Conservation (phyloP, 2,888 invertebrate genomes). For the Gibbula magus region DNA sequence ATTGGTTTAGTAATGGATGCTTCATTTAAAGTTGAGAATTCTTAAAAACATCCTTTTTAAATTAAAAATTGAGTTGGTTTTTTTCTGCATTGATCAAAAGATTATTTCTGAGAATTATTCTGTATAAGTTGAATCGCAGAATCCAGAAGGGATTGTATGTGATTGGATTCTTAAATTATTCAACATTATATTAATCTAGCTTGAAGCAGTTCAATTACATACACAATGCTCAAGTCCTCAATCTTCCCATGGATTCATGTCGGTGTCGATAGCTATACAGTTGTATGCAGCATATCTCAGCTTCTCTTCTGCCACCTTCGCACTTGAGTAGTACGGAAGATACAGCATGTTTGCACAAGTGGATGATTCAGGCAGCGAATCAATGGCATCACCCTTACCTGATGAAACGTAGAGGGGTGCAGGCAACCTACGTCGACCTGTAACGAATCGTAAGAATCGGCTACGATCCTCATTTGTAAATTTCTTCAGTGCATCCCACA, state of each 20-base stretch:
- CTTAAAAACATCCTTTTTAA: too few relatives aligned
- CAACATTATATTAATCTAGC: too few relatives aligned
- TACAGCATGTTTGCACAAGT: conserved; percentile 75
- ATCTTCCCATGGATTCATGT: conserved; percentile 71
- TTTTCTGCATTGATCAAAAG: too few relatives aligned
- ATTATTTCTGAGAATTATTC: too few relatives aligned
- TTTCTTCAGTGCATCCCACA: conserved; percentile 73
- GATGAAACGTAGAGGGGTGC: conserved; percentile 72
- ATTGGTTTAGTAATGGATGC: too few relatives aligned
- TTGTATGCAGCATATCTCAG: conserved; percentile 74
- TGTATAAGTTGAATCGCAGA: too few relatives aligned
- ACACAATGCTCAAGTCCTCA: not conserved
- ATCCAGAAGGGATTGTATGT: too few relatives aligned
- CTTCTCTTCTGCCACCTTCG: conserved; percentile 73
- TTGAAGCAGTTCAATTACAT: not conserved
- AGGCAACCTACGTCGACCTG: conserved; percentile 72
- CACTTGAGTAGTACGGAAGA: conserved; percentile 73
- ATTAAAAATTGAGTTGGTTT: too few relatives aligned
- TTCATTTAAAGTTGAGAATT: too few relatives aligned
- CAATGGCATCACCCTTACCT: conserved; percentile 68
- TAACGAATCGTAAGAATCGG: conserved; percentile 73
- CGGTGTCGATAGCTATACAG: conserved; percentile 75
- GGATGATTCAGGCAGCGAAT: conserved; percentile 73
- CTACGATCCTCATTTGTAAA: conserved; percentile 75
- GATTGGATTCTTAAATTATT: too few relatives aligned